These are phyloP conservation scores for Chunga burmeisteri DNA, from an alignment of 2,113 vertebrate species.

Conservation along the genomic window DNA sequence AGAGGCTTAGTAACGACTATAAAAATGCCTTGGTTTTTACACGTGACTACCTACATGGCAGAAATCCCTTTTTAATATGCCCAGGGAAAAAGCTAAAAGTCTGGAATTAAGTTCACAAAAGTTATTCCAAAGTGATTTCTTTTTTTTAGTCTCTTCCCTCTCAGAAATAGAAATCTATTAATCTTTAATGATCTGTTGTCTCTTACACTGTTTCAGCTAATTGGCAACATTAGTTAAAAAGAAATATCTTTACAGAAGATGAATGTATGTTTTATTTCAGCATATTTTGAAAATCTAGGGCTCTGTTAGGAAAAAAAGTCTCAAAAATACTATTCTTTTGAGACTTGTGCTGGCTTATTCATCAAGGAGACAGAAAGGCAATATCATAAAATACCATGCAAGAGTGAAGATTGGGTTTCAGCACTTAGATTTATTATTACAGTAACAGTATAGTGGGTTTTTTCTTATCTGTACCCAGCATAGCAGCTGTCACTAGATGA, in stretches of 20 bases:
- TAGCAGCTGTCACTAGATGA: not conserved
- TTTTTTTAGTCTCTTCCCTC: not conserved
- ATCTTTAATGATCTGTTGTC: not conserved
- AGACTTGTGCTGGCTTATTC: not conserved
- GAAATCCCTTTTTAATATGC: not conserved
- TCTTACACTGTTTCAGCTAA: not conserved
- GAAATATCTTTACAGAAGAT: not conserved
- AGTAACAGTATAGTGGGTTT: not conserved
- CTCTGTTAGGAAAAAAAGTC: not conserved
- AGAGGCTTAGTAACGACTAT: not conserved
- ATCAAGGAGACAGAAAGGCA: conserved; percentile 6
- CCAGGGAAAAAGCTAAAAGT: not conserved
- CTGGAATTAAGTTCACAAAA: not conserved
- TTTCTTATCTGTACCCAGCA: not conserved
- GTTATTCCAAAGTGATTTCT: not conserved
- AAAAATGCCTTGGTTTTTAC: not conserved
- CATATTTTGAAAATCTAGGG: not conserved
- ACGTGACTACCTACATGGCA: not conserved
- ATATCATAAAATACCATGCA: not conserved
- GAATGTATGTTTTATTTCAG: not conserved
- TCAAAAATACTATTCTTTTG: not conserved
- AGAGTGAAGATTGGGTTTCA: not conserved
- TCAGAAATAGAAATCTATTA: not conserved
- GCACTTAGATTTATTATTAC: conserved; percentile 1
- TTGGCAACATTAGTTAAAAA: not conserved